phyloP scores from a whole-genome alignment of 2,888 invertebrate genomes.

The Blastobasis adustella region DNA sequence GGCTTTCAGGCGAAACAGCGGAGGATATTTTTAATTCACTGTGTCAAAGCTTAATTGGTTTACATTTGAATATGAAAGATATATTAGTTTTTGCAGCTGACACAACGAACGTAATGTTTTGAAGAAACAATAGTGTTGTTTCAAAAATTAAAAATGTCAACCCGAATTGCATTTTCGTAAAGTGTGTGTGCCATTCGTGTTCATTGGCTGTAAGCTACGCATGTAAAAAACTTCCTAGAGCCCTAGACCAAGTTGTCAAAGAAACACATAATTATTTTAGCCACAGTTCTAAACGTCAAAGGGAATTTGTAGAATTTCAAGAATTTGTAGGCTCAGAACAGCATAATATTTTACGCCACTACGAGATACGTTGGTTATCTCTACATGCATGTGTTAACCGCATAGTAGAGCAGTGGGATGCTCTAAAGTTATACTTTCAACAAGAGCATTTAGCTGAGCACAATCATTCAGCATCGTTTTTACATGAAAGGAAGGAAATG shows the following conservation, averaged over 20 bases:
- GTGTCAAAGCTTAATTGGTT: background rate
- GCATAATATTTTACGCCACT: conserved; percentile 10
- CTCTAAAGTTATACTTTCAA: conserved; percentile 9
- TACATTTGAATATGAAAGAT: background rate
- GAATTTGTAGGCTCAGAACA: conserved; percentile 9
- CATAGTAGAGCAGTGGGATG: conserved; percentile 12
- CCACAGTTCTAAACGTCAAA: conserved; percentile 15
- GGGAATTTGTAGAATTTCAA: conserved; percentile 15
- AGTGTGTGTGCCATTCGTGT: conserved; percentile 7
- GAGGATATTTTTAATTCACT: background rate
- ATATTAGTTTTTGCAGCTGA: conserved; percentile 7
- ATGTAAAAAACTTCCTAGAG: conserved; percentile 6
- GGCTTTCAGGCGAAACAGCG: background rate
- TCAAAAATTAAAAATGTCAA: conserved; percentile 16
- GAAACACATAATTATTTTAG: conserved; percentile 17
- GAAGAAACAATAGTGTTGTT: conserved; percentile 10
- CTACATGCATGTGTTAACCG: conserved; percentile 9
- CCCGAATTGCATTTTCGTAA: conserved; percentile 14
- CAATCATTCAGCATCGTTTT: conserved; percentile 12
- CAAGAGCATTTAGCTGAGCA: conserved; percentile 7
- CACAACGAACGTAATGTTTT: conserved; percentile 16
- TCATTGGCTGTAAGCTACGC: background rate
- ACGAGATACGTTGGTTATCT: conserved; percentile 11
- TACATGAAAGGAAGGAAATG: conserved; percentile 8
- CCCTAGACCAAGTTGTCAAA: conserved; percentile 15